Percentiles rank a stretch among this genome's conserved stretches.
Evolutionary conservation across 2,797 vertebrate species (phyloP).

Genomic region (Acropternis orthonyx): DNA sequence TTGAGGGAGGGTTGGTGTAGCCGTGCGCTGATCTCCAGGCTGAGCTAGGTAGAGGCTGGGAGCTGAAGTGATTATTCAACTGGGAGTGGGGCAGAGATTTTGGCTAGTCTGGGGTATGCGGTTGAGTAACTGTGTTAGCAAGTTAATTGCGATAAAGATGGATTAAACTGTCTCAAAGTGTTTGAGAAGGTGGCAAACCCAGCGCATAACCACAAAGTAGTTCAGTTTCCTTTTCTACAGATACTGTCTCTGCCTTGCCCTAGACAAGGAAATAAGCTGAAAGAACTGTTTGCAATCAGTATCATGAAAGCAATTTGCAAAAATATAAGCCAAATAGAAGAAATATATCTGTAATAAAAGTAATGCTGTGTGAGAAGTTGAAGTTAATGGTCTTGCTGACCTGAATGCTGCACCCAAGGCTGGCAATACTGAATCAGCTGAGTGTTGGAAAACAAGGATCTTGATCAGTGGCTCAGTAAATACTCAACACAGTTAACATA

Average conservation of each 20-base stretch:
- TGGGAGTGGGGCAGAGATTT: background rate
- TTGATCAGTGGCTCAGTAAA: background rate
- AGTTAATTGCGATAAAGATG: background rate
- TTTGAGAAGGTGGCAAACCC: background rate
- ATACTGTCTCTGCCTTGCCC: background rate
- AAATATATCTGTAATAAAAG: background rate
- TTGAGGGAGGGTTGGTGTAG: background rate
- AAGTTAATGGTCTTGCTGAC: background rate
- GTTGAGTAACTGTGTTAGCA: background rate
- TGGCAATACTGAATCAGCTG: background rate
- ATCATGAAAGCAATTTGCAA: background rate
- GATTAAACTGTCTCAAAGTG: background rate
- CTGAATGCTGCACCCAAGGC: background rate
- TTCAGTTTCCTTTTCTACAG: background rate
- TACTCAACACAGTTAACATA: background rate
- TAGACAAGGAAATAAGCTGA: background rate
- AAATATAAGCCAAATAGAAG: background rate
- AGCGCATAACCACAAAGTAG: background rate
- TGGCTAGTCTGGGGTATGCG: background rate
- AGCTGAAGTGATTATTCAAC: background rate
- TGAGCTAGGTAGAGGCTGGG: background rate
- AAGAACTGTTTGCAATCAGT: background rate
- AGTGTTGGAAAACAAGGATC: background rate
- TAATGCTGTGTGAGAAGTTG: background rate
- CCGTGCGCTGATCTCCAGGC: fast-evolving